Conservation (phyloP, 2,888 invertebrate species). For the Drosophila merina region DNA sequence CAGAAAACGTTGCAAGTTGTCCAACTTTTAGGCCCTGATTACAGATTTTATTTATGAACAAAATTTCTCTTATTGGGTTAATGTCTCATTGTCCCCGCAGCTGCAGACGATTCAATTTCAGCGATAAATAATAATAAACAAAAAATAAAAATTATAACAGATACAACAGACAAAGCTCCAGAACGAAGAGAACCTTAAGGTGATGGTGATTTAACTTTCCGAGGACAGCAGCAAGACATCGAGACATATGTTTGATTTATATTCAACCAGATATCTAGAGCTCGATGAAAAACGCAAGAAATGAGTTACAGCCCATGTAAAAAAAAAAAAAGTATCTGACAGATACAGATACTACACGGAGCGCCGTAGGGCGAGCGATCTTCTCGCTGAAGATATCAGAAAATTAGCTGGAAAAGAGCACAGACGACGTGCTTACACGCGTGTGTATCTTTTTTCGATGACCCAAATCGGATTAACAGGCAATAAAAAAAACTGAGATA, state of each 20-base stretch:
- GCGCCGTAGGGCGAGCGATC: slow-evolving; percentile 12
- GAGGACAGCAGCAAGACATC: slow-evolving; percentile 37
- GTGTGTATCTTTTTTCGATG: slow-evolving; percentile 51
- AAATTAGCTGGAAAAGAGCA: slow-evolving; percentile 64
- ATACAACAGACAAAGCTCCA: slow-evolving; percentile 31
- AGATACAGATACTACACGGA: slow-evolving; percentile 5
- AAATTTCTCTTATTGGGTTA: slow-evolving; percentile 67
- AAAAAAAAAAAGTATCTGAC: slow-evolving; percentile 10
- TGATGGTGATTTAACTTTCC: slow-evolving; percentile 11
- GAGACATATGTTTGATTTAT: slow-evolving; percentile 72
- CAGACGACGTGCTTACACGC: slow-evolving; percentile 57
- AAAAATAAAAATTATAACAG: slow-evolving; percentile 68
- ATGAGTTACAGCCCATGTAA: slow-evolving; percentile 40
- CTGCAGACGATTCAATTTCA: slow-evolving; percentile 71
- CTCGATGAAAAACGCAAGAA: slow-evolving; percentile 19
- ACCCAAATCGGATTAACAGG: slow-evolving; percentile 64
- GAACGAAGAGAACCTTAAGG: slow-evolving; percentile 22
- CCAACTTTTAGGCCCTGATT: background rate
- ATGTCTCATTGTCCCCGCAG: slow-evolving; percentile 71
- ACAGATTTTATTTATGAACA: slow-evolving; percentile 45
- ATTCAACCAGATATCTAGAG: slow-evolving; percentile 54
- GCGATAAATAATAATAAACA: slow-evolving; percentile 53
- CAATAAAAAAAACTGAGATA: background rate
- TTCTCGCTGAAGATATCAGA: slow-evolving; percentile 37
- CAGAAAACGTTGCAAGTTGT: background rate